Conservation (phyloP, 2,113 vertebrate genomes). For the Limanda limanda region DNA sequence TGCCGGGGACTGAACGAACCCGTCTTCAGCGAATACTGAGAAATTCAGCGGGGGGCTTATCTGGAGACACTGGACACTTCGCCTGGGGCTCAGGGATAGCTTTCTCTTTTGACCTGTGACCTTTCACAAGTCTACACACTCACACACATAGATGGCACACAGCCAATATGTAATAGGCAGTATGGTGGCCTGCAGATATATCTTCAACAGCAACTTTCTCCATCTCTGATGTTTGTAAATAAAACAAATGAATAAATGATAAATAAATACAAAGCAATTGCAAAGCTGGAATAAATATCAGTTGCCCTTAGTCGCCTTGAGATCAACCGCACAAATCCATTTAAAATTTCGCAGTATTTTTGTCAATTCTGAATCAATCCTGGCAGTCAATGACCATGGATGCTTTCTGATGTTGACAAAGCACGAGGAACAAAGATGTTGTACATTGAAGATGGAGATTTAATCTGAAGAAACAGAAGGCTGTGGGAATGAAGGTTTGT, state of each 20-base stretch:
- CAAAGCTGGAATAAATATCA: background rate
- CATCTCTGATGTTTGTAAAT: slow-evolving; percentile 7
- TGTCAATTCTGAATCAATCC: background rate
- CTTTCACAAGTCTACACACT: slow-evolving; percentile 17
- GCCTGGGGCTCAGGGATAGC: slow-evolving; percentile 37
- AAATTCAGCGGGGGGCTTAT: slow-evolving; percentile 39
- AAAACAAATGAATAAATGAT: background rate
- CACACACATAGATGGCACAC: slow-evolving; percentile 19
- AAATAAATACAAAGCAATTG: background rate
- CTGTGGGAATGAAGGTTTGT: background rate
- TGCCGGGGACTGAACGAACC: slow-evolving; percentile 27
- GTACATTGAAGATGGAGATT: background rate
- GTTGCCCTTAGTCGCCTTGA: background rate
- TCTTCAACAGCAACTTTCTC: slow-evolving; percentile 7
- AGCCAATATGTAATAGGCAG: slow-evolving; percentile 31
- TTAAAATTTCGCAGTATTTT: background rate
- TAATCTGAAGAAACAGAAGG: background rate
- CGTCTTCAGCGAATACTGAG: slow-evolving; percentile 29
- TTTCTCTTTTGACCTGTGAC: slow-evolving; percentile 46
- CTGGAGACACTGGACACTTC: slow-evolving; percentile 34
- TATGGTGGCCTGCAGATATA: slow-evolving; percentile 8
- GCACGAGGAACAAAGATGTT: too few relatives aligned
- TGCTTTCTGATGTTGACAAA: too few relatives aligned
- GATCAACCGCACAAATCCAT: background rate
- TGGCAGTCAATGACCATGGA: too few relatives aligned